These are phyloP conservation scores for Forbesichthys agassizii DNA, from an alignment of 2,113 vertebrate species.

Conservation along the genomic window DNA sequence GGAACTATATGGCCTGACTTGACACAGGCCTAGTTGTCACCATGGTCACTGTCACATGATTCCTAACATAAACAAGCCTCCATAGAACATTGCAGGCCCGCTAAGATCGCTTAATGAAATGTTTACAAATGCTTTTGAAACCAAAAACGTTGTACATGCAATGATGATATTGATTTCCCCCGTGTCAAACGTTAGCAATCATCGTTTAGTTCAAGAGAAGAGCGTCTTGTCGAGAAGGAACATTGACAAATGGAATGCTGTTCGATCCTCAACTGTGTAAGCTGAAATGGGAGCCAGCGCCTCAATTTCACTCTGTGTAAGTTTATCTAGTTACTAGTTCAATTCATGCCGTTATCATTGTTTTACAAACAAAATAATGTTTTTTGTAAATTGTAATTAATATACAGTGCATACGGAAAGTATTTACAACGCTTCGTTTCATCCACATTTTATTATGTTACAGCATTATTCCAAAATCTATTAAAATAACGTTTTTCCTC, in stretches of 20 bases:
- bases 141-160: too few species aligned
- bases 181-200: not conserved
- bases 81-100: conserved; percentile 6
- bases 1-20: too few species aligned
- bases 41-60: conserved; percentile 66
- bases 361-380: too few species aligned
- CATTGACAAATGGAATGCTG: conserved; percentile 38
- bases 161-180: not conserved
- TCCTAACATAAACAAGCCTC: conserved; percentile 53
- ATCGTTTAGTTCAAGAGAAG: not conserved
- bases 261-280: conserved; percentile 18
- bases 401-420: too few species aligned
- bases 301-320: conserved; percentile 80
- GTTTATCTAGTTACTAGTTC: conserved; percentile 36
- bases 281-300: conserved; percentile 75
- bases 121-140: too few species aligned
- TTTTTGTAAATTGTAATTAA: too few species aligned
- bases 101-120: conserved; percentile 10
- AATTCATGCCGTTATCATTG: not conserved
- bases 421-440: too few species aligned
- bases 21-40: conserved; percentile 12
- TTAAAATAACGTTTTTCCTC: too few species aligned
- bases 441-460: too few species aligned
- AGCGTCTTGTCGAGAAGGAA: conserved; percentile 5
- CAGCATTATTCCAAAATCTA: too few species aligned